phyloP scores from a whole-genome alignment of 2,113 vertebrate species.

The Notarius lentiginosus region DNA sequence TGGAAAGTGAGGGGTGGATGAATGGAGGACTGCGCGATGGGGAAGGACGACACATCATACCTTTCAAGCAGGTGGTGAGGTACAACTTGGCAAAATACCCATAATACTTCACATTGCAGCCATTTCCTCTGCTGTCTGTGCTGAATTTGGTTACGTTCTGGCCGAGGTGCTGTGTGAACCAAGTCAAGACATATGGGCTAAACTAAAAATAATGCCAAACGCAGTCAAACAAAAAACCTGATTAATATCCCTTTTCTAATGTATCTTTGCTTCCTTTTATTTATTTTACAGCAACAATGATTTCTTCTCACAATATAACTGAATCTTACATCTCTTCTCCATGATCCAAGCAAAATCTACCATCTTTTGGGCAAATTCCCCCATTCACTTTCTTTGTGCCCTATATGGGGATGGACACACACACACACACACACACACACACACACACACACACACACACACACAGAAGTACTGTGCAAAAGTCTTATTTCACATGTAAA shows the following conservation, averaged over 20 bases:
- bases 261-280: not conserved
- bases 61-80: slow-evolving; percentile 6
- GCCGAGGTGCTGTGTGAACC: not conserved
- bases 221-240: not conserved
- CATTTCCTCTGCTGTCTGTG: not conserved
- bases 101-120: not conserved
- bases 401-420: too few species aligned
- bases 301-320: not conserved
- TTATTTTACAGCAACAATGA: not conserved
- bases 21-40: not conserved
- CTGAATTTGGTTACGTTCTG: not conserved
- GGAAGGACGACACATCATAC: not conserved
- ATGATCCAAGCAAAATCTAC: not conserved
- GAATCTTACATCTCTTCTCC: not conserved
- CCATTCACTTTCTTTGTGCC: not conserved
- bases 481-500: too few species aligned
- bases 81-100: not conserved
- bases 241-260: not conserved
- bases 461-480: too few species aligned
- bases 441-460: too few species aligned
- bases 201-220: not conserved
- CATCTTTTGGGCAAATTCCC: not conserved
- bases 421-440: too few species aligned
- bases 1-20: slow-evolving; percentile 10
- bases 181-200: not conserved